Evolutionary conservation across 2,888 invertebrate genomes (phyloP).

Genomic region (Leptopterna dolabrata): DNA sequence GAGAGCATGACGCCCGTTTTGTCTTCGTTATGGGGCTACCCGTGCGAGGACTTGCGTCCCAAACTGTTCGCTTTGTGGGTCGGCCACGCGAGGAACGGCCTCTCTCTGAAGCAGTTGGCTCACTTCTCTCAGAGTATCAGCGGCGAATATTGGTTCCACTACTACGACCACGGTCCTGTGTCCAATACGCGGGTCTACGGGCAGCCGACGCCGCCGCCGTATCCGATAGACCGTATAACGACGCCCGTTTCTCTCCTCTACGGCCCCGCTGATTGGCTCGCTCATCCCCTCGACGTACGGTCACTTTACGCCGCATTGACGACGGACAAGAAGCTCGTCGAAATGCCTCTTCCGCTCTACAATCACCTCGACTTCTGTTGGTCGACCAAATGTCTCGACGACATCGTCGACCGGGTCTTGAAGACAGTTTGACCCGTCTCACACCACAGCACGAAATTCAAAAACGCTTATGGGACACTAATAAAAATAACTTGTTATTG

Average conservation of each 20-base stretch:
- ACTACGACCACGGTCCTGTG: constrained; percentile 71
- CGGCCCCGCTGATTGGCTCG: constrained; percentile 74
- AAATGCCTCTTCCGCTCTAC: constrained; percentile 59
- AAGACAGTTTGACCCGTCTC: neutral
- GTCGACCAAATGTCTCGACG: constrained; percentile 35
- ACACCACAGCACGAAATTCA: neutral
- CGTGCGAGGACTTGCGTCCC: constrained; percentile 25
- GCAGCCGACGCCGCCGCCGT: constrained; percentile 70
- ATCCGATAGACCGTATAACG: constrained; percentile 72
- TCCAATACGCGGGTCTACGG: constrained; percentile 70
- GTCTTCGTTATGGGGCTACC: constrained; percentile 46
- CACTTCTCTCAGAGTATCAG: constrained; percentile 53
- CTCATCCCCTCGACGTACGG: constrained; percentile 67
- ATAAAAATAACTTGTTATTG: neutral
- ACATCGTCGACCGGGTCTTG: constrained; percentile 19
- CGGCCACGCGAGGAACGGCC: constrained; percentile 42
- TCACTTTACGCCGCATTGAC: constrained; percentile 66
- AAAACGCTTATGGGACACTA: neutral
- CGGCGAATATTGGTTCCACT: constrained; percentile 68
- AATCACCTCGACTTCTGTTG: constrained; percentile 63
- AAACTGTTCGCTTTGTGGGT: constrained; percentile 42
- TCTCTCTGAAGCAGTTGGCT: constrained; percentile 52
- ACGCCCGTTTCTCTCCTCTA: constrained; percentile 74
- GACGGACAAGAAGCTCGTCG: constrained; percentile 60
- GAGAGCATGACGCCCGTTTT: constrained; percentile 38